These are phyloP conservation scores for Philopedon plagiatum DNA, from an alignment of 2,888 invertebrate species.

Conservation along the genomic window DNA sequence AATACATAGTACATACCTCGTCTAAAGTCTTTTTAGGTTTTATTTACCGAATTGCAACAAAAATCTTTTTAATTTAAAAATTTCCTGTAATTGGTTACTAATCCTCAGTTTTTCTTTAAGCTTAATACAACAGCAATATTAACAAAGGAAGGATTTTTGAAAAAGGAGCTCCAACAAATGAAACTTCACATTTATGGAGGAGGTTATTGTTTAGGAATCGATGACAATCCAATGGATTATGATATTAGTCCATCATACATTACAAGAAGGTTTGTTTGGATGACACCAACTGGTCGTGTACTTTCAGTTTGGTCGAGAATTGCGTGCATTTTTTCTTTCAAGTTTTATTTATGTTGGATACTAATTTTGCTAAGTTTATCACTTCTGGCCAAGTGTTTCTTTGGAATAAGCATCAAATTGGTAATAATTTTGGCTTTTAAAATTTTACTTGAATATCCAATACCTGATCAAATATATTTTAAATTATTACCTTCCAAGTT, in stretches of 20 bases:
- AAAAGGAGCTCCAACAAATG: background rate
- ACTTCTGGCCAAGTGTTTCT: background rate
- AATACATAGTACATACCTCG: too few species aligned
- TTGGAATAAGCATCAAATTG: background rate
- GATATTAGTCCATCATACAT: conserved; percentile 1
- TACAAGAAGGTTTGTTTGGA: background rate
- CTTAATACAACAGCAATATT: background rate
- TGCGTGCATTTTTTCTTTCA: background rate
- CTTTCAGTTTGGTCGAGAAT: background rate
- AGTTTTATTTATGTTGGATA: background rate
- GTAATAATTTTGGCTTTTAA: background rate
- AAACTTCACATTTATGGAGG: conserved; percentile 6
- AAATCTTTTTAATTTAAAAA: too few species aligned
- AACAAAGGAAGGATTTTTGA: background rate
- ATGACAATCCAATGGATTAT: background rate
- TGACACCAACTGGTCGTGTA: background rate
- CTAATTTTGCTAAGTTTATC: background rate
- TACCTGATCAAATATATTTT: background rate
- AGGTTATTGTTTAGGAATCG: background rate
- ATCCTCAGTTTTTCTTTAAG: background rate
- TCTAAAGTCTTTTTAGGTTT: too few species aligned
- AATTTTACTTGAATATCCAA: background rate
- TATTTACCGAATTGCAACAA: too few species aligned
- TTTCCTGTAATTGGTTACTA: too few species aligned
- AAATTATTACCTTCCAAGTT: background rate